Evolutionary conservation across 2,888 invertebrate species (phyloP).

Genomic region (Leuctra nigra): DNA sequence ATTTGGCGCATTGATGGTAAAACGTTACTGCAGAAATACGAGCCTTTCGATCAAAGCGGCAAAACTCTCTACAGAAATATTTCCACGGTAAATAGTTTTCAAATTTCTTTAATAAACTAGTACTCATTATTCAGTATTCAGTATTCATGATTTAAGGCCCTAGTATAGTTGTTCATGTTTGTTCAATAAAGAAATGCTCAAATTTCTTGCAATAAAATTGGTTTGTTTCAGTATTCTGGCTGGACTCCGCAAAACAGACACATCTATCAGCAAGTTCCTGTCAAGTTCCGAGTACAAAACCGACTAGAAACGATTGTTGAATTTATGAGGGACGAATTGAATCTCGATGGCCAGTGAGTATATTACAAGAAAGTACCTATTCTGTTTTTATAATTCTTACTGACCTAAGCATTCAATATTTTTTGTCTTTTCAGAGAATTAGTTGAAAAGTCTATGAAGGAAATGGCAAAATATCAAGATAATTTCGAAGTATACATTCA

Average conservation of each 20-base stretch:
- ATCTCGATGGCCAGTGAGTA: slow-evolving; percentile 51
- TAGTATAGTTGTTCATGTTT: neutral
- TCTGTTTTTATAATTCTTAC: neutral
- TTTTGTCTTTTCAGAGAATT: slow-evolving; percentile 47
- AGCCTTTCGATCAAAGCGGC: slow-evolving; percentile 58
- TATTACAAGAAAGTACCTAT: too few relatives aligned
- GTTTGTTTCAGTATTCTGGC: slow-evolving; percentile 65
- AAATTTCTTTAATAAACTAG: slow-evolving; percentile 11
- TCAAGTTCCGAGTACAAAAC: slow-evolving; percentile 66
- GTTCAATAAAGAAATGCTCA: neutral
- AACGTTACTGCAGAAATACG: slow-evolving; percentile 43
- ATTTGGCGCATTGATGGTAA: slow-evolving; percentile 85
- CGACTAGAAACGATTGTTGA: slow-evolving; percentile 75
- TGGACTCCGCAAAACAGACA: slow-evolving; percentile 79
- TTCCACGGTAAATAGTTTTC: slow-evolving; percentile 61
- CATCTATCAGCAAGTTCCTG: slow-evolving; percentile 70
- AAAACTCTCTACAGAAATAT: slow-evolving; percentile 78
- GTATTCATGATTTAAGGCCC: too few relatives aligned
- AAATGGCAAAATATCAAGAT: slow-evolving; percentile 71
- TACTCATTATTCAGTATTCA: neutral
- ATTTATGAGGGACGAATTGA: slow-evolving; percentile 63
- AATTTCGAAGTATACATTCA: slow-evolving; percentile 90
- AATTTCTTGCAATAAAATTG: too few relatives aligned
- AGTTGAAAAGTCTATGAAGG: slow-evolving; percentile 67
- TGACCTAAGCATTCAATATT: neutral